These are phyloP conservation scores for Spodoptera frugiperda DNA, from an alignment of 1,140 invertebrate species.

Conservation along the genomic window DNA sequence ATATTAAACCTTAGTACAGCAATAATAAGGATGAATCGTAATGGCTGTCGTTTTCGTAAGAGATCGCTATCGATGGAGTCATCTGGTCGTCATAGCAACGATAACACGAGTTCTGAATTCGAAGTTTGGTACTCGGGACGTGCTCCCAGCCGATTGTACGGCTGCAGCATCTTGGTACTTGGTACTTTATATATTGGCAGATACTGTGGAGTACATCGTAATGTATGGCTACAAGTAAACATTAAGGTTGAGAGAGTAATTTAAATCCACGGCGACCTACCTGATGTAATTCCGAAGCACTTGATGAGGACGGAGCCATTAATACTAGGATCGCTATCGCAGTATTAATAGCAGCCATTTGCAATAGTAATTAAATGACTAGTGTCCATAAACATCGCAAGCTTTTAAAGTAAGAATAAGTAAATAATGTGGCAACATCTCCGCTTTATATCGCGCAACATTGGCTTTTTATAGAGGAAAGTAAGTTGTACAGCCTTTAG, in stretches of 20 bases:
- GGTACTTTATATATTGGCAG: background rate
- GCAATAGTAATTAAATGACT: slow-evolving; percentile 19
- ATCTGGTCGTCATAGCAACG: slow-evolving; percentile 43
- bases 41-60: background rate
- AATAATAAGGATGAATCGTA: slow-evolving; percentile 1
- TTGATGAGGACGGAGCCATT: background rate
- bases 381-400: slow-evolving; percentile 1
- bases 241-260: background rate
- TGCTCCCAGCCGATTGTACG: background rate
- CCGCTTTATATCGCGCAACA: background rate
- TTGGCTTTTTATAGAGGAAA: background rate
- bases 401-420: slow-evolving; percentile 1
- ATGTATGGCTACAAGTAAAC: background rate
- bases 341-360: background rate
- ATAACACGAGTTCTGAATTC: slow-evolving; percentile 42
- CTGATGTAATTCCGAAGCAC: background rate
- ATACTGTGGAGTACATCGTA: no score
- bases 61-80: slow-evolving; percentile 40
- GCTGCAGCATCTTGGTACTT: slow-evolving; percentile 27
- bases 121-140: slow-evolving; percentile 41
- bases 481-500: background rate
- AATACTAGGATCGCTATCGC: slow-evolving; percentile 16
- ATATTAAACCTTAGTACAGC: background rate
- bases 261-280: background rate
- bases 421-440: slow-evolving; percentile 12